Evolutionary conservation across 2,888 invertebrate species (phyloP), one percentile per base, ranked within the genome.

Genomic region (Tryphoninae sp.): DNA sequence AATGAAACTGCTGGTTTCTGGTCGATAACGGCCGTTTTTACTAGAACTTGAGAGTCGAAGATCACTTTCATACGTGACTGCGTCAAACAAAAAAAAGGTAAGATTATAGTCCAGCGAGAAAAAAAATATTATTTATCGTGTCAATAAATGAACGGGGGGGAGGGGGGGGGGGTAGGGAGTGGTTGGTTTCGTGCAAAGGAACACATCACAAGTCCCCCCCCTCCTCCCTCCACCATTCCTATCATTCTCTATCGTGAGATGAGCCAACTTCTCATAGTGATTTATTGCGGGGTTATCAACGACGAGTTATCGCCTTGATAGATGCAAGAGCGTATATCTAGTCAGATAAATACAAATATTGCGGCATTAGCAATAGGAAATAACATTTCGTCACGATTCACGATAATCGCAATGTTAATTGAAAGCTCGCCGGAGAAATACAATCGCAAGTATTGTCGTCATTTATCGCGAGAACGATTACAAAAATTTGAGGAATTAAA

Each of bases 261-360:
- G 53, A 19, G n/a, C 62, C 49, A 68, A 62, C 23, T 64, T 61
- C 33, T 53, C 16, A 51, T 26, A 62, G 59, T 49, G 76, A 59
- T 72, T 42, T 51, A 45, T 69, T 65, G 13, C 23, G 58, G 26
- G 80, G 80, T 80, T 80, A 80, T 80, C 80, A 67, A 13, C 16
- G 7, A 62, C 16, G 11, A 55, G 33, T 7, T 33, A 71, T 42
- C 45, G 11, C 45, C 9, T 45, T 2, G 45, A 69, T 42, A 19
- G 19, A 62, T 22, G 40, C 59, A 58, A 23, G 68, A 42, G 53
- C 3, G 45, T 26, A 67, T 33, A 65, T 26, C 22, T 49, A 16
- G 4, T 9, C 19, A 49, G 45, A 58, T 65, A 26, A 33, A 26
- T 8, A n/a, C 19, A n/a, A 2, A 59, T 42, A 42, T n/a, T 11